Evolutionary conservation across 1,140 invertebrate genomes (phyloP).

Genomic region (Drosophila nannoptera): DNA sequence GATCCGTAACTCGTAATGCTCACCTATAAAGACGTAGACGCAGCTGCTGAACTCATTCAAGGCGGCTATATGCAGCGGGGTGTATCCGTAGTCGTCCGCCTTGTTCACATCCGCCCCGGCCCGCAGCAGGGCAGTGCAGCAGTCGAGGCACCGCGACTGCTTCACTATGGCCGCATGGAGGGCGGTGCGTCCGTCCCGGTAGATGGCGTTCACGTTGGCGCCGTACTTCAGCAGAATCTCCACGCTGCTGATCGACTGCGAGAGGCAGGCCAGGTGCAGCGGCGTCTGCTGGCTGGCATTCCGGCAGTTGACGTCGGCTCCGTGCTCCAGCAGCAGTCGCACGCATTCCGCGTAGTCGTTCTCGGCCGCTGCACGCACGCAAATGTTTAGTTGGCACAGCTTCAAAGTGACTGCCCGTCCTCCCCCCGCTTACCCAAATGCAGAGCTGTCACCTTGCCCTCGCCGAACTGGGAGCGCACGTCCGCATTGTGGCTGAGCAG

Average conservation of each 20-base stretch:
- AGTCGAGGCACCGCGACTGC: constrained; percentile 85
- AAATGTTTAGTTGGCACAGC: not conserved
- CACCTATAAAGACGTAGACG: constrained; percentile 85
- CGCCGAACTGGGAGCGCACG: constrained; percentile 85
- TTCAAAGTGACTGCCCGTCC: not conserved
- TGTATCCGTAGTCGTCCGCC: constrained; percentile 89
- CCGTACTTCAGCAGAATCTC: constrained; percentile 83
- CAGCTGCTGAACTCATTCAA: constrained; percentile 89
- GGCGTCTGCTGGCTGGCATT: constrained; percentile 88
- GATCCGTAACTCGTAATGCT: too few species aligned
- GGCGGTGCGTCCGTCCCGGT: constrained; percentile 86
- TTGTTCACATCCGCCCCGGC: constrained; percentile 88
- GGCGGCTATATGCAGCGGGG: constrained; percentile 89
- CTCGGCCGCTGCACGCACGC: constrained; percentile 82
- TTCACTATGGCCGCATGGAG: constrained; percentile 89
- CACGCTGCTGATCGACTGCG: constrained; percentile 86
- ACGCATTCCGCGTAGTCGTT: constrained; percentile 88
- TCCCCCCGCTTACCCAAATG: constrained; percentile 83
- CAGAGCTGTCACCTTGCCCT: constrained; percentile 85
- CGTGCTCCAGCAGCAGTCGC: constrained; percentile 84
- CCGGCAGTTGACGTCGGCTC: constrained; percentile 84
- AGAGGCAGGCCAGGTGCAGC: constrained; percentile 87
- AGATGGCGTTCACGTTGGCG: constrained; percentile 83
- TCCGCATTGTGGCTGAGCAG: constrained; percentile 87
- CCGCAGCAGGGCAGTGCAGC: constrained; percentile 83